A percentile compares a stretch with the other conserved stretches of the same genome.
Conservation (phyloP, 1,140 invertebrate genomes). For the Lordiphosa collinella region DNA sequence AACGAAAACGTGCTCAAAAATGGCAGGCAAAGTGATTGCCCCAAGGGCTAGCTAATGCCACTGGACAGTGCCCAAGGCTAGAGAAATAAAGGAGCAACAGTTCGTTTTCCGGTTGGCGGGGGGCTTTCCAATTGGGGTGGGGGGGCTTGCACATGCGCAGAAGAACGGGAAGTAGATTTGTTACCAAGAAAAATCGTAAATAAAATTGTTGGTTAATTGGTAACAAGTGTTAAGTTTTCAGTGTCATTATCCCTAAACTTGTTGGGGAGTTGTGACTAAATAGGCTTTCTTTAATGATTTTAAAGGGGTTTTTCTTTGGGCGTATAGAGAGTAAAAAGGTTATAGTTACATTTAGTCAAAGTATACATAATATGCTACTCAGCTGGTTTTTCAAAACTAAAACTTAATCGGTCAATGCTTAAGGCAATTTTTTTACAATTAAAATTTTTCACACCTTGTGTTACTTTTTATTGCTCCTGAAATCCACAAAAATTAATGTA, state of each 20-base stretch:
- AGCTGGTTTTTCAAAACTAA: too few species aligned
- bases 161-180: background rate
- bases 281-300: too few species aligned
- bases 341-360: too few species aligned
- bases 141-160: constrained; percentile 34
- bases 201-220: background rate
- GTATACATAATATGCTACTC: too few species aligned
- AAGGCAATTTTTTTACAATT: too few species aligned
- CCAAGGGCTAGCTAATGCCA: constrained; percentile 3
- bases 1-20: constrained; percentile 34
- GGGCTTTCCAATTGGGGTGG: constrained; percentile 31
- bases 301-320: too few species aligned
- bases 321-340: too few species aligned
- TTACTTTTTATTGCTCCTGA: too few species aligned
- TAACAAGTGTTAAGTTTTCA: background rate
- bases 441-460: too few species aligned
- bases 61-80: background rate
- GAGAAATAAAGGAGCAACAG: constrained; percentile 51
- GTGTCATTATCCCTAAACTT: background rate
- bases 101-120: constrained; percentile 44
- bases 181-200: background rate
- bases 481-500: too few species aligned
- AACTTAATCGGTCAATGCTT: too few species aligned
- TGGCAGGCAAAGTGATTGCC: constrained; percentile 48
- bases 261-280: too few species aligned